phyloP scores from a whole-genome alignment of 2,888 invertebrate genomes.

The Keiferia lycopersicella region DNA sequence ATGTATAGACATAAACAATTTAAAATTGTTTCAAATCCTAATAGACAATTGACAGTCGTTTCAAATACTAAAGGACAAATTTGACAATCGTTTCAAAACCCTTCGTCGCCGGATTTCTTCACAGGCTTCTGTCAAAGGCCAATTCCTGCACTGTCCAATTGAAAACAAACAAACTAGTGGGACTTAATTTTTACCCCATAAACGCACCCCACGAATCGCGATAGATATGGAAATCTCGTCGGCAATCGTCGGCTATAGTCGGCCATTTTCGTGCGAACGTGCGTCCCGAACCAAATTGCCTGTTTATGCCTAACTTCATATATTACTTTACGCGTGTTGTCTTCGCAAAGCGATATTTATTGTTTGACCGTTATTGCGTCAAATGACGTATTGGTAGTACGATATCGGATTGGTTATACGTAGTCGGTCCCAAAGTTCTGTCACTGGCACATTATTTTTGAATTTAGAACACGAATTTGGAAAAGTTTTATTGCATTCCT shows the following conservation, averaged over 20 bases:
- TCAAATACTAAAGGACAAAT: too few species aligned
- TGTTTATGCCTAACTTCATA: constrained; percentile 83
- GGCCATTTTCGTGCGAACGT: constrained; percentile 78
- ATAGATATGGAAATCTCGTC: constrained; percentile 79
- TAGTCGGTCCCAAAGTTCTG: too few species aligned
- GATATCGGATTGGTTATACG: constrained; percentile 67
- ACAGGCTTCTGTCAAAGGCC: too few species aligned
- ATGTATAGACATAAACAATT: too few species aligned
- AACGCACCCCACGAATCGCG: constrained; percentile 77
- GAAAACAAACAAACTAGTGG: constrained; percentile 63
- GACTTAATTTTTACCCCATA: constrained; percentile 81
- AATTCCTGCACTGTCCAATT: constrained; percentile 54
- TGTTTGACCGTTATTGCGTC: constrained; percentile 80
- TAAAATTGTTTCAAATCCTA: too few species aligned
- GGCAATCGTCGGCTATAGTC: constrained; percentile 70
- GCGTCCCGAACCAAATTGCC: constrained; percentile 79
- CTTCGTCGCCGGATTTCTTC: too few species aligned
- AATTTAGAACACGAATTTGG: too few species aligned
- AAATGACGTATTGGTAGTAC: constrained; percentile 77
- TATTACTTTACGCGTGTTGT: constrained; percentile 82
- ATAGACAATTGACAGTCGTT: too few species aligned
- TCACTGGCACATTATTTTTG: too few species aligned
- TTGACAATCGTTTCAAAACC: too few species aligned
- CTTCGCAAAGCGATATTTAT: constrained; percentile 81
- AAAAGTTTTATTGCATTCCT: too few species aligned